Evolutionary conservation across 2,113 vertebrate species (phyloP).

Genomic region (Cheirogaleus medius): DNA sequence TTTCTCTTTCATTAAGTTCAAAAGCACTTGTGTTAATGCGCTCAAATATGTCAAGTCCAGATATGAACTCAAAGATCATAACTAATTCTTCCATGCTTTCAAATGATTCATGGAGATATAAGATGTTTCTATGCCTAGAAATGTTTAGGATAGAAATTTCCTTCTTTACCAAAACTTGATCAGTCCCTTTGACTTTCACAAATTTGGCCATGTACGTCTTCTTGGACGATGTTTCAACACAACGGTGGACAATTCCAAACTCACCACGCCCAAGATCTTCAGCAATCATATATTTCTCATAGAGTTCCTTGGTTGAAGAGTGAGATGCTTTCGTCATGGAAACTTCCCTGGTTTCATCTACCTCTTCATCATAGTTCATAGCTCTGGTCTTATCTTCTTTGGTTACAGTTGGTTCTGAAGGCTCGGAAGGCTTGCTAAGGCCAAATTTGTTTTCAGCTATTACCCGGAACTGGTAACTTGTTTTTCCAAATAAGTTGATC

Average conservation of each 20-base stretch:
- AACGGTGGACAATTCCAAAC: constrained; percentile 96
- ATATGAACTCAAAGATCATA: constrained; percentile 98
- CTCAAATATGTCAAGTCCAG: constrained; percentile 96
- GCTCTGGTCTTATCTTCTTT: constrained; percentile 98
- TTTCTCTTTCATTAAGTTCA: constrained; percentile 94
- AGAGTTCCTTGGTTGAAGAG: constrained; percentile 92
- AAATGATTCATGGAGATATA: constrained; percentile 96
- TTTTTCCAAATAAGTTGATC: constrained; percentile 96
- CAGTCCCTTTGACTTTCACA: constrained; percentile 97
- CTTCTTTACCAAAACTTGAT: constrained; percentile 96
- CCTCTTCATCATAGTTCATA: constrained; percentile 96
- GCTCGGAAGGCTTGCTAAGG: constrained; percentile 95
- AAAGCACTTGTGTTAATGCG: constrained; percentile 92
- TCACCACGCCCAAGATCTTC: constrained; percentile 97
- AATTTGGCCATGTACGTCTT: constrained; percentile 98
- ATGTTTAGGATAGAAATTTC: constrained; percentile 96
- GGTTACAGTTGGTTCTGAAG: constrained; percentile 94
- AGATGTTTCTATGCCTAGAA: constrained; percentile 91
- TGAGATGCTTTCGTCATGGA: constrained; percentile 89
- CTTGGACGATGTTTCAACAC: constrained; percentile 92
- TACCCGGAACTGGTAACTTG: constrained; percentile 97
- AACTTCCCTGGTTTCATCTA: constrained; percentile 91
- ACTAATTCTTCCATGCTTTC: constrained; percentile 97
- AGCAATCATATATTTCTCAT: constrained; percentile 96
- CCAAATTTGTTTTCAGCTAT: constrained; percentile 99